Evolutionary conservation across 2,113 vertebrate species (phyloP).

Genomic region (Ciconia stormi): DNA sequence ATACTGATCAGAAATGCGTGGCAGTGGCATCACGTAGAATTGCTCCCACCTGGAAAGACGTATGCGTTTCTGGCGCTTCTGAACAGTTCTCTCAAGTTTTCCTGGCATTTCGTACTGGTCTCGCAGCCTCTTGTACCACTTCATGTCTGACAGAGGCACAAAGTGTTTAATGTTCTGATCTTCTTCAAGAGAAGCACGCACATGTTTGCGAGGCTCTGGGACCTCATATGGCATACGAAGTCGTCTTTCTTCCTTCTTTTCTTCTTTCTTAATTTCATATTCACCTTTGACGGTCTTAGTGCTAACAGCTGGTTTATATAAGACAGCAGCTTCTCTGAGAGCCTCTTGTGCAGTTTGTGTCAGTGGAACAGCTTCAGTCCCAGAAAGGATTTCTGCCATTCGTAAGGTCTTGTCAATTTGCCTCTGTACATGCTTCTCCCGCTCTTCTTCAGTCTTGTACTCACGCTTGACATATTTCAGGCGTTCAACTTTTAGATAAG

Average conservation of each 20-base stretch:
- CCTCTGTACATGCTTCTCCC: constrained; percentile 74
- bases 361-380: constrained; percentile 82
- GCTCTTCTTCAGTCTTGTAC: constrained; percentile 83
- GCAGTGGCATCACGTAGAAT: constrained; percentile 94
- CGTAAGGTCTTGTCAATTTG: constrained; percentile 92
- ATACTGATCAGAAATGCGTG: constrained; percentile 94
- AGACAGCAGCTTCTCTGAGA: constrained; percentile 88
- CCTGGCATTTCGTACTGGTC: constrained; percentile 98
- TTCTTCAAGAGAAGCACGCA: constrained; percentile 81
- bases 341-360: constrained; percentile 90
- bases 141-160: constrained; percentile 95
- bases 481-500: constrained; percentile 90
- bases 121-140: constrained; percentile 96
- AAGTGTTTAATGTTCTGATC: constrained; percentile 92
- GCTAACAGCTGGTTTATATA: constrained; percentile 92
- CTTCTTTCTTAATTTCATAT: constrained; percentile 84
- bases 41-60: constrained; percentile 97
- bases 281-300: constrained; percentile 91
- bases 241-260: constrained; percentile 89
- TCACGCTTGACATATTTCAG: constrained; percentile 88
- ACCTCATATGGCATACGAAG: constrained; percentile 94
- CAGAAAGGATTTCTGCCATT: constrained; percentile 90
- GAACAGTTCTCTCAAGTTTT: constrained; percentile 87
- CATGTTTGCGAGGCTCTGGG: constrained; percentile 83
- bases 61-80: constrained; percentile 94